Evolutionary conservation across 2,113 vertebrate species (phyloP).

Genomic region (Ivindomyrus marchei): DNA sequence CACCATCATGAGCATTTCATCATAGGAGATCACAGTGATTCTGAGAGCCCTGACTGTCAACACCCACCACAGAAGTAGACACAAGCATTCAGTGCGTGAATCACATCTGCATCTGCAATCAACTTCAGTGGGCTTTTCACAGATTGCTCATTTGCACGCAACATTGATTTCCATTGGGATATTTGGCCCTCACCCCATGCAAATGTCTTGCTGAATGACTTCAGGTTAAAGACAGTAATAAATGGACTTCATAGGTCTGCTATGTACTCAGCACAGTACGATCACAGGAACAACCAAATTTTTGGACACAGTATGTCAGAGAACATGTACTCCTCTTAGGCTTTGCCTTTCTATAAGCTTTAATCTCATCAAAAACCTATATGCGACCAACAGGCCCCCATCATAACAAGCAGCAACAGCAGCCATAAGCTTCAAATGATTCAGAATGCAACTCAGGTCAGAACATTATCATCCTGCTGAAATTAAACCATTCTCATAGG

Average conservation of each 20-base stretch:
- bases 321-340: slow-evolving; percentile 18
- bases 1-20: neutral
- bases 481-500: slow-evolving; percentile 5
- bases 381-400: neutral
- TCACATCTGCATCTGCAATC: neutral
- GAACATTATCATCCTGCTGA: neutral
- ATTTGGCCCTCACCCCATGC: neutral
- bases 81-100: neutral
- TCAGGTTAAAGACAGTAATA: neutral
- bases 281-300: neutral
- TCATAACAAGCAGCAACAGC: neutral
- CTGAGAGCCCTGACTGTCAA: neutral
- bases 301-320: slow-evolving; percentile 7
- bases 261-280: neutral
- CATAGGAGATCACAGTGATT: neutral
- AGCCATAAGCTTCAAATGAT: neutral
- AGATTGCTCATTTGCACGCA: neutral
- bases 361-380: slow-evolving; percentile 28
- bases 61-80: neutral
- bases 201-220: neutral
- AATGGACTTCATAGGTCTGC: neutral
- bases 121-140: neutral
- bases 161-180: neutral
- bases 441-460: neutral
- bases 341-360: slow-evolving; percentile 29